Evolutionary conservation across 1,140 invertebrate species (phyloP), one percentile per base, ranked within the genome.

Genomic region (Drosophila willistoni): DNA sequence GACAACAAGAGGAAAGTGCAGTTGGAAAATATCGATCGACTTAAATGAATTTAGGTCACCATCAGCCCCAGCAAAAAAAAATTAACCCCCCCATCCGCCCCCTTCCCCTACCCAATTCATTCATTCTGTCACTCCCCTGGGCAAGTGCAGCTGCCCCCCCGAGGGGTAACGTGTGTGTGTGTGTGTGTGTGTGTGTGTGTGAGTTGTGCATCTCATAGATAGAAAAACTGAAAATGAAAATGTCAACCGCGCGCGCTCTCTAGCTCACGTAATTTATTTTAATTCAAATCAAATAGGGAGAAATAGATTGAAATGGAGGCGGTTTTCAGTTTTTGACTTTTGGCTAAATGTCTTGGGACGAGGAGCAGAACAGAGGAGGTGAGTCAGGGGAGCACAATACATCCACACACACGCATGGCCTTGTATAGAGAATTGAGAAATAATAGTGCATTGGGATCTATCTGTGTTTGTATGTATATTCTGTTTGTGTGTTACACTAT

Each of bases 41-140:
- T 90, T 84, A 89, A 87, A 89, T 89, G 84, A 84, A 89, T 87
- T 87, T 87, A 71, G 84, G 84, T 87, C 84, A 89, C 68, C 51
- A 47, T 56, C 36, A 61, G 61, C 47, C 41, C 47, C 64, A 12
- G 25, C 36, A 19, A 59, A 34, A 36, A 14, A 36, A 36, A 36
- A 36, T 9, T 9, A 36, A 73, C 34, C 71, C 9, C 9, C 62
- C 72, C 61, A 41, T 17, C 63, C 41, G 13, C 61, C 55, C 14
- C 10, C 29, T 10, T 14, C 17, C 19, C n/a, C 7, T 1, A 10
- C 29, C 66, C 6, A 13, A 57, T 25, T 25, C 36, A 9, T 33
- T 34, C 54, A 7, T 5, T 39, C 12, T 29, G 12, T 39, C 41
- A 7, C 61, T 25, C 63, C 79, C 79, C 22, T 19, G 29, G 64